Evolutionary conservation across 2,888 invertebrate genomes (phyloP).

Genomic region (Panzeria rudis): DNA sequence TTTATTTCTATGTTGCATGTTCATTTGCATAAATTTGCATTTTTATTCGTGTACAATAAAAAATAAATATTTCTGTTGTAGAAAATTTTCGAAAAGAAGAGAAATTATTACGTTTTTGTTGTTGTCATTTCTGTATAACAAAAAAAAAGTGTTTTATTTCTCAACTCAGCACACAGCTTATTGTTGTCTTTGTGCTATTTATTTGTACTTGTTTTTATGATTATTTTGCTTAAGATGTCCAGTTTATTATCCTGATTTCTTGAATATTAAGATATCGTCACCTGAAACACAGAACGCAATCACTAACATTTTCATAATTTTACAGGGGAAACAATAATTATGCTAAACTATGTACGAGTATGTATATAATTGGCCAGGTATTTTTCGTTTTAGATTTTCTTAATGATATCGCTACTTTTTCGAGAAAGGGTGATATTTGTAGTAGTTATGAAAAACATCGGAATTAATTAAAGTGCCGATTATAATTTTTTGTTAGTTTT

Average conservation of each 20-base stretch:
- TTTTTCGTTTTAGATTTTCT: no score
- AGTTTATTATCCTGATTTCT: slow-evolving; percentile 20
- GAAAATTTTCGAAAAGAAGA: background rate
- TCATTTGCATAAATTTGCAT: slow-evolving; percentile 63
- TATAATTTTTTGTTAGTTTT: no score
- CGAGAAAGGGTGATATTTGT: no score
- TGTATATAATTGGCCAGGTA: no score
- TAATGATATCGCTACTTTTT: no score
- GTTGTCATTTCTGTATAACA: background rate
- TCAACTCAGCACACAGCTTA: background rate
- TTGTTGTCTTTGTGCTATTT: background rate
- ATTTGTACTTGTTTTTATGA: slow-evolving; percentile 17
- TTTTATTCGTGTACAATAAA: slow-evolving; percentile 13
- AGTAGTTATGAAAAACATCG: no score
- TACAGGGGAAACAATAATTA: no score
- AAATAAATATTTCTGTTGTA: background rate
- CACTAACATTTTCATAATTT: no score
- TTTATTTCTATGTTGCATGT: background rate
- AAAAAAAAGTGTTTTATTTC: background rate
- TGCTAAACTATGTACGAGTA: no score
- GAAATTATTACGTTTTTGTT: slow-evolving; percentile 13
- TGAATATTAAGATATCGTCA: no score
- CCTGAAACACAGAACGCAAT: no score
- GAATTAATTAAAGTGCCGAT: no score
- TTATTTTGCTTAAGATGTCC: slow-evolving; percentile 49